Evolutionary conservation across 2,113 vertebrate species (phyloP).

Genomic region (Cettia cetti): DNA sequence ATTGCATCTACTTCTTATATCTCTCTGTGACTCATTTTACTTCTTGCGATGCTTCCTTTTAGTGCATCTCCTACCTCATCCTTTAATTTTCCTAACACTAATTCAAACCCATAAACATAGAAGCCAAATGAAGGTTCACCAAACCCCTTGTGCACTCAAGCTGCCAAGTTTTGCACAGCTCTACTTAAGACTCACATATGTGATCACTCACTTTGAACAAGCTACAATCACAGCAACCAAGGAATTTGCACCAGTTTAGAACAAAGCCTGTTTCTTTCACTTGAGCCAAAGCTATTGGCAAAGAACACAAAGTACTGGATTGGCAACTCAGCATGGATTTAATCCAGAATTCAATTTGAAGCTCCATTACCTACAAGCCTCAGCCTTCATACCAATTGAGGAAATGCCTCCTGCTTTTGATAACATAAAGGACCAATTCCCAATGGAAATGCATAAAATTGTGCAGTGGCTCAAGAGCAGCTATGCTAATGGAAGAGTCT

Average conservation of each 20-base stretch:
- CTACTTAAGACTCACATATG: conserved; percentile 58
- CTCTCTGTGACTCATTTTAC: not conserved
- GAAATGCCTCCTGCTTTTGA: conserved; percentile 67
- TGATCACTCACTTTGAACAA: conserved; percentile 64
- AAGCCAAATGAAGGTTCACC: conserved; percentile 60
- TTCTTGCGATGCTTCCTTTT: not conserved
- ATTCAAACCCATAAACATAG: conserved; percentile 45
- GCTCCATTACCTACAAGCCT: conserved; percentile 71
- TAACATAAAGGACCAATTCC: conserved; percentile 52
- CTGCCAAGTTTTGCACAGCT: conserved; percentile 66
- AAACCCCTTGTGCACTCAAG: conserved; percentile 58
- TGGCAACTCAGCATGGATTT: conserved; percentile 46
- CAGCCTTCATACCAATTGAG: conserved; percentile 60
- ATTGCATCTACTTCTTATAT: not conserved
- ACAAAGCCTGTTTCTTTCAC: conserved; percentile 56
- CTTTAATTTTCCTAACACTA: conserved; percentile 50
- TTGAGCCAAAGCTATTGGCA: conserved; percentile 52
- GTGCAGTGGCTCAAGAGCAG: conserved; percentile 27
- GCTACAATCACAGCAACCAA: conserved; percentile 66
- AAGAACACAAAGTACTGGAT: conserved; percentile 43
- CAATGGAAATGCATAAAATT: conserved; percentile 28
- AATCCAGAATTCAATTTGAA: conserved; percentile 75
- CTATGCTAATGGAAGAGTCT: conserved; percentile 8
- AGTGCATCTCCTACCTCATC: not conserved
- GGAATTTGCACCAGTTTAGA: conserved; percentile 68